Conservation (phyloP, 1,140 invertebrate species). For the Heliconius nattereri region DNA sequence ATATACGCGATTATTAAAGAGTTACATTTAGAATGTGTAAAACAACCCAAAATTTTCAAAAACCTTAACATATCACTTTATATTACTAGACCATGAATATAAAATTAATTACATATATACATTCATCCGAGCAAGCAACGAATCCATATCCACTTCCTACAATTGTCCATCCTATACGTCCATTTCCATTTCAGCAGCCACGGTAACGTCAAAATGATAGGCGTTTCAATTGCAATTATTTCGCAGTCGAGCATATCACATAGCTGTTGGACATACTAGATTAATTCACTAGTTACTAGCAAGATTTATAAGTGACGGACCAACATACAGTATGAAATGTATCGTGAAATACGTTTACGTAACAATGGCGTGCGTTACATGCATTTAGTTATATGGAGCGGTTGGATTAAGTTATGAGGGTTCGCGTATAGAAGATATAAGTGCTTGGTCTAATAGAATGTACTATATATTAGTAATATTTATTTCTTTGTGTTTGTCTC, state of each 20-base stretch:
- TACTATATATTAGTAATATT: too few species aligned
- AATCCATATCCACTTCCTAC: too few species aligned
- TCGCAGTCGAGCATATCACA: not conserved
- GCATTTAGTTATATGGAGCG: conserved; percentile 17
- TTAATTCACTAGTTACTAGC: conserved; percentile 12
- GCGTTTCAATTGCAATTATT: conserved; percentile 7
- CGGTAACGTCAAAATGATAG: conserved; percentile 4
- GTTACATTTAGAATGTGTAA: too few species aligned
- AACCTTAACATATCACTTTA: too few species aligned
- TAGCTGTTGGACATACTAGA: conserved; percentile 2
- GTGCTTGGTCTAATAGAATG: too few species aligned
- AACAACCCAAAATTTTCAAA: too few species aligned
- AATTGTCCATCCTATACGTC: not conserved
- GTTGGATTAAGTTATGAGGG: not conserved
- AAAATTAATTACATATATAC: too few species aligned
- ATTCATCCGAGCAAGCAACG: too few species aligned
- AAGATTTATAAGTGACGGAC: conserved; percentile 31
- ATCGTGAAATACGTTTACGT: conserved; percentile 26
- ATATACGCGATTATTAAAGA: too few species aligned
- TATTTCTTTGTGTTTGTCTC: too few species aligned
- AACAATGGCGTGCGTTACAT: conserved; percentile 21
- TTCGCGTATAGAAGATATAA: not conserved
- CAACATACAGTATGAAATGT: conserved; percentile 17
- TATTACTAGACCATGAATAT: too few species aligned
- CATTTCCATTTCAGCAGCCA: not conserved